Evolutionary conservation across 2,797 vertebrate genomes (phyloP), one percentile per base, ranked within the genome.

Genomic region (Enteromius thamalakanensis): DNA sequence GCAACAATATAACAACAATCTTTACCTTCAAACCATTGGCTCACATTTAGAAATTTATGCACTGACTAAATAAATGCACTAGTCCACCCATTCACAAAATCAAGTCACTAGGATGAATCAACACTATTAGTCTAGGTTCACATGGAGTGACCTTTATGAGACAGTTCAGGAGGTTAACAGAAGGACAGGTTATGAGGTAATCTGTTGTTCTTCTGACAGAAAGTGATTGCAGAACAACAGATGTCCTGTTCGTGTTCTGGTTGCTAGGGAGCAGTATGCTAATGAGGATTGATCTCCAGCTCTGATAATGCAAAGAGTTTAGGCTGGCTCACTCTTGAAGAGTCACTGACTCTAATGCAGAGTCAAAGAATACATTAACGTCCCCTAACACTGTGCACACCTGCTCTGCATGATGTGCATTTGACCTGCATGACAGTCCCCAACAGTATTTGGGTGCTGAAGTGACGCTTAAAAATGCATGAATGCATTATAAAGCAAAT

Each of bases 211-310:
- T 49, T 53, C 40, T 83, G 64, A 83, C 82, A 78, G 75, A 83
- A 81, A 77, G 75, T n/a, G 53, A 78, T 78, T 83, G 51, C 40
- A 83, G 81, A 78, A 67, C 40, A 78, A 62, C 90, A 88, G 70
- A 80, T 89, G 91, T 88, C 90, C 75, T 83, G 69, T 75, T 68
- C 47, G 47, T 60, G 58, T 67, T 89, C 86, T 92, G 92, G 82
- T 94, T 94, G 90, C 93, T 60, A 94, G 91, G 91, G 87, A 91
- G 90, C 92, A 26, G 80, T 89, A 94, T 94, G 91, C 86, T 92
- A 94, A 94, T 93, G 89, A 92, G 82, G 81, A 80, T 87, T 80
- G 87, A 86, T 91, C 87, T 89, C 88, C 60, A 29, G 51, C 75
- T 77, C 65, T 78, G 53, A 78, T 78, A 78, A 77, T 64, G 82